Evolutionary conservation across 1,140 invertebrate species (phyloP), one percentile per base, ranked within the genome.

Genomic region (Nasonia longicornis): DNA sequence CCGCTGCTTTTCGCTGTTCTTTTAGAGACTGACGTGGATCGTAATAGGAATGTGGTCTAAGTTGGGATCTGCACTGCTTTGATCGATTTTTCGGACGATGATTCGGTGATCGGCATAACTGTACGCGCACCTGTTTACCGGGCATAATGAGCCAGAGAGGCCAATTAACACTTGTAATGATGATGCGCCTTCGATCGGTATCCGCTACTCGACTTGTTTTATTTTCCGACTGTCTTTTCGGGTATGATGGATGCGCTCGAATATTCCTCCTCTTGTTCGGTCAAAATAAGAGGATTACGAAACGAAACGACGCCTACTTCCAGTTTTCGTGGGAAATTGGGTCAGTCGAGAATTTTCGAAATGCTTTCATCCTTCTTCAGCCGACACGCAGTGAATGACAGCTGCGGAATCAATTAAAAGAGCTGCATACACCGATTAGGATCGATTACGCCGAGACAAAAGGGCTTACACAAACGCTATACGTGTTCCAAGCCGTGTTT

Each of bases 81-180:
- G 38, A 42, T 42, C 38, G 38, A 42, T 42, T 42, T 42, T 42
- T 52, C 2, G 20, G 3, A 26, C 11, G 22, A 66, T 35, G 11
- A 26, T n/a, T 26, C 26, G 26, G 26, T 26, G 26, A 26, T 26
- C 26, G 63, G 6, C 29, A 16, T 70, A 70, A 70, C 67, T 70
- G 67, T 70, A 70, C n/a, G 20, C 2, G 45, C 2, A 48, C 45
- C 2, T 0, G 45, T 48, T 11, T 26, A 31, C 8, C 66, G 26
- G 3, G 31, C 29, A 20, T 70, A 70, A 70, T 70, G 31, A 70
- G 67, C 26, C 8, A 70, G 3, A 16, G 16, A 16, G 16, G 12
- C 16, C 26, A 70, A 70, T 70, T 35, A 70, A 70, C 67, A 70
- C 67, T 70, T 35, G 31, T 26, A 26, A 70, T 70, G 29, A 35